phyloP scores from a whole-genome alignment of 2,113 vertebrate species.

The Neomonachus schauinslandi region DNA sequence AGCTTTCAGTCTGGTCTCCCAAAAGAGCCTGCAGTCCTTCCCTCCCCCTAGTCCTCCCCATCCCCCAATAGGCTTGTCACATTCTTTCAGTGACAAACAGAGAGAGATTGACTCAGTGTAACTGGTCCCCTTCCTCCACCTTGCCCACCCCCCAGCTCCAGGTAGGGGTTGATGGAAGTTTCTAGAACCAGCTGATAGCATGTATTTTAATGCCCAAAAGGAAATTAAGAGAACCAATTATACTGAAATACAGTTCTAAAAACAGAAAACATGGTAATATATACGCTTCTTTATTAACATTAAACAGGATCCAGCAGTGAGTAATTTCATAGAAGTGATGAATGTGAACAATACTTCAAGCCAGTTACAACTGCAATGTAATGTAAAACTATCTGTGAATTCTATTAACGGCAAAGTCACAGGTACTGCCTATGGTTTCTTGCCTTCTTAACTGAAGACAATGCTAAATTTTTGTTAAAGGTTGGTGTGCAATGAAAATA shows the following conservation, averaged over 20 bases:
- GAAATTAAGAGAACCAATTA: background rate
- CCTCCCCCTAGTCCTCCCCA: background rate
- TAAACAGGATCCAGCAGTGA: background rate
- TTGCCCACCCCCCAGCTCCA: conserved; percentile 35
- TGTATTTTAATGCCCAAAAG: background rate
- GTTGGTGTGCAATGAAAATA: background rate
- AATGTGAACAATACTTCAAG: background rate
- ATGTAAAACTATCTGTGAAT: background rate
- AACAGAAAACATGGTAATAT: background rate
- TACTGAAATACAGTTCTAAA: background rate
- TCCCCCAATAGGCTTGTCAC: background rate
- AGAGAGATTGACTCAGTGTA: background rate
- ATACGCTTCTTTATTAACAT: background rate
- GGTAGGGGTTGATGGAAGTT: background rate
- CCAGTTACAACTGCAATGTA: fast-evolving
- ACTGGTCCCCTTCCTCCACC: background rate
- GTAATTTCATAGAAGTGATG: background rate
- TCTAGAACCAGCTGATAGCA: conserved; percentile 20
- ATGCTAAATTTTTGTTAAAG: background rate
- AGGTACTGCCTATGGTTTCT: background rate
- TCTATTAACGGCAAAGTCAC: background rate
- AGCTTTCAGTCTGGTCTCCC: background rate
- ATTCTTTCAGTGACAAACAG: background rate
- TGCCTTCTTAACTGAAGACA: background rate
- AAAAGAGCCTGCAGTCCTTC: background rate